A percentile compares a stretch with the other conserved stretches of the same genome.
Evolutionary conservation across 1,140 invertebrate species (phyloP).

Genomic region (Ostrea edulis): DNA sequence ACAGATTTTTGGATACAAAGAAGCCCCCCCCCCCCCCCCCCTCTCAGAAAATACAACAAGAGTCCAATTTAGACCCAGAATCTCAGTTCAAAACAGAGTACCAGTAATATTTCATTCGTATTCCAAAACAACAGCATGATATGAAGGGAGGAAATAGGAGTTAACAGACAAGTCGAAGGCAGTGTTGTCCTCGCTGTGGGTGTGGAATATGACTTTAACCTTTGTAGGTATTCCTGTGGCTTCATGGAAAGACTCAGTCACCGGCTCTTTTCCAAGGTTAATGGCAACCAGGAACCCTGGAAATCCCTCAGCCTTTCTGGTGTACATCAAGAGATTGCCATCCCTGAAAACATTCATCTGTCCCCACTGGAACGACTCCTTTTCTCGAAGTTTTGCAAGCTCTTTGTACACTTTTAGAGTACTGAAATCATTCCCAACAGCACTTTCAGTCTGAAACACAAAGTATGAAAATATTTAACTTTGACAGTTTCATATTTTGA

Average conservation of each 20-base stretch:
- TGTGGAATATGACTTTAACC: constrained; percentile 66
- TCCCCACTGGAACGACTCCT: constrained; percentile 78
- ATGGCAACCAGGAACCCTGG: constrained; percentile 72
- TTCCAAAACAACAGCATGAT: constrained; percentile 55
- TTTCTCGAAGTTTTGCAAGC: constrained; percentile 69
- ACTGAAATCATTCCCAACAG: constrained; percentile 66
- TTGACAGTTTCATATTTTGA: too few species aligned
- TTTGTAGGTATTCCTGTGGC: constrained; percentile 50
- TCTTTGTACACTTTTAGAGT: constrained; percentile 70
- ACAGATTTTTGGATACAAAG: too few species aligned
- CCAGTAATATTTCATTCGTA: background rate
- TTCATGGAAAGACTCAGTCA: constrained; percentile 48
- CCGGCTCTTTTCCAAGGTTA: constrained; percentile 66
- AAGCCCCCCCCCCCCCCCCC: too few species aligned
- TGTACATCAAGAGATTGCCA: constrained; percentile 70
- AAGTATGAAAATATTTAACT: background rate
- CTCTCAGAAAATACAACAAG: too few species aligned
- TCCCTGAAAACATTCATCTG: constrained; percentile 62
- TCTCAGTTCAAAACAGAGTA: too few species aligned
- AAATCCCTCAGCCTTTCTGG: constrained; percentile 74
- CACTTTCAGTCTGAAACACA: constrained; percentile 65
- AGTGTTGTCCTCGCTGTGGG: constrained; percentile 29
- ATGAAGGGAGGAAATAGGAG: constrained; percentile 42
- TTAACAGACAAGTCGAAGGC: constrained; percentile 45
- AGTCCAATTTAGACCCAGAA: too few species aligned